Percentiles rank a stretch among this genome's conserved stretches.
Conservation (phyloP, 2,113 vertebrate species). For the Numenius arquata region DNA sequence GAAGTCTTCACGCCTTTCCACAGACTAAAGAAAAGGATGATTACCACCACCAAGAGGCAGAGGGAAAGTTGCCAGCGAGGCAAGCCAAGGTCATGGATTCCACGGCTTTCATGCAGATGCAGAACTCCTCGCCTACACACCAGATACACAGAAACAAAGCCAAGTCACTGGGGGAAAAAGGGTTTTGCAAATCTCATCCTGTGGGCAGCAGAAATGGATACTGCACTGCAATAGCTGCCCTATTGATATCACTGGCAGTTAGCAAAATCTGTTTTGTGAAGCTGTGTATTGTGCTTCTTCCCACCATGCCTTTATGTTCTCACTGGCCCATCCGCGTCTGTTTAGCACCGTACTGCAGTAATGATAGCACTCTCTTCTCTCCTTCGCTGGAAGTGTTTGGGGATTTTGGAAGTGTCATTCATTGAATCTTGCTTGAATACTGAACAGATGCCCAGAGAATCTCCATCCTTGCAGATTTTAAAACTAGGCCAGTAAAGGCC, state of each 20-base stretch:
- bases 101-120: constrained; percentile 88
- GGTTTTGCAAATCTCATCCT: neutral
- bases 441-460: neutral
- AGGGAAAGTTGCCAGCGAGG: constrained; percentile 91
- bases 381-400: neutral
- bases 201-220: neutral
- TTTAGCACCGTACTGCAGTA: neutral
- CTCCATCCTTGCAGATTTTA: neutral
- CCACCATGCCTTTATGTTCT: neutral
- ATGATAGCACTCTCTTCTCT: neutral
- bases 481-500: neutral
- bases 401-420: neutral
- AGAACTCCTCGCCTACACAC: constrained; percentile 85
- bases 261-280: neutral
- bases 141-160: neutral
- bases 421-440: neutral
- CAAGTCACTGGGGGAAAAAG: neutral
- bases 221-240: neutral
- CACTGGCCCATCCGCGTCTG: neutral
- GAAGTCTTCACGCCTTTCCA: constrained; percentile 99
- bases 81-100: constrained; percentile 88
- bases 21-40: constrained; percentile 95
- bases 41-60: constrained; percentile 88
- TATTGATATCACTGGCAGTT: neutral
- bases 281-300: neutral